A percentile compares a stretch with the other conserved stretches of the same genome.
Conservation (phyloP, 2,797 vertebrate species). For the Australoheros facetus region DNA sequence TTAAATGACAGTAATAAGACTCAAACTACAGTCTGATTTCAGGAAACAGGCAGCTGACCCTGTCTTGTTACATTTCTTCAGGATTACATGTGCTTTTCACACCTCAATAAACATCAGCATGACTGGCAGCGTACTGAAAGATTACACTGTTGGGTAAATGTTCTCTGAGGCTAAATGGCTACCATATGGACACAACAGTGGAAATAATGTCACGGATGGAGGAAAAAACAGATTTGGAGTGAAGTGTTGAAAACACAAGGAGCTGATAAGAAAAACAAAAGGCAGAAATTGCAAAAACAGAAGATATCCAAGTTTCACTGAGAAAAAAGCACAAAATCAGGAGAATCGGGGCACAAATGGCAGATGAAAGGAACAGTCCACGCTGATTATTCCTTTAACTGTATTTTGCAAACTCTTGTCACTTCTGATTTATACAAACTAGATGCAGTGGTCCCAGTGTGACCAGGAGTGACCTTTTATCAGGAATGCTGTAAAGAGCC, state of each 20-base stretch:
- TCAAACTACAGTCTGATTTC: neutral
- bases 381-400: slow-evolving; percentile 60
- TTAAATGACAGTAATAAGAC: slow-evolving; percentile 4
- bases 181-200: slow-evolving; percentile 39
- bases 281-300: slow-evolving; percentile 2
- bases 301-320: slow-evolving; percentile 5
- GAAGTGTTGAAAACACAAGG: slow-evolving; percentile 4
- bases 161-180: slow-evolving; percentile 9
- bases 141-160: neutral
- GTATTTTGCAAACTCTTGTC: slow-evolving; percentile 78
- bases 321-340: slow-evolving; percentile 3
- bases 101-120: slow-evolving; percentile 31
- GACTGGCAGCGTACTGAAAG: slow-evolving; percentile 6
- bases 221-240: slow-evolving; percentile 20
- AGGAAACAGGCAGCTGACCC: slow-evolving; percentile 11
- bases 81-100: slow-evolving; percentile 48
- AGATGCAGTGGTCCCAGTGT: slow-evolving; percentile 36
- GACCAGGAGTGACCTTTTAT: slow-evolving; percentile 69
- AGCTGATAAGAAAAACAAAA: slow-evolving; percentile 46
- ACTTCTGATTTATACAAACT: slow-evolving; percentile 61
- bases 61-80: slow-evolving; percentile 38
- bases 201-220: slow-evolving; percentile 24
- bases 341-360: neutral
- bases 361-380: slow-evolving; percentile 32
- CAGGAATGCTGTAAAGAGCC: slow-evolving; percentile 69